phyloP scores from a whole-genome alignment of 2,113 vertebrate species.

The Onychorhynchus coronatus region DNA sequence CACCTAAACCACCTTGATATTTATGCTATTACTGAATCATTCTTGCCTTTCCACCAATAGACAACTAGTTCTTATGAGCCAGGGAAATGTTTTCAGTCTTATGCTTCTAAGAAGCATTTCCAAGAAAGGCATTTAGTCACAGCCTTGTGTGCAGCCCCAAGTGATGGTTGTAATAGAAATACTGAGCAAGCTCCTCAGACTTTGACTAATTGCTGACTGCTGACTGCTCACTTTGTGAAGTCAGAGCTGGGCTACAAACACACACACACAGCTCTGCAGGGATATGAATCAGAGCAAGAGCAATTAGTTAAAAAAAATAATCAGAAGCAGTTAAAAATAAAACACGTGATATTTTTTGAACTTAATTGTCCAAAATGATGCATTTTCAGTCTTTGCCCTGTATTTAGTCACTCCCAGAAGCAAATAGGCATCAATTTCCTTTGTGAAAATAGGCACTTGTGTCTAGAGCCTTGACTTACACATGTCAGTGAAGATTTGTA shows the following conservation, averaged over 20 bases:
- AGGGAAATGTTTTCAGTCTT: not conserved
- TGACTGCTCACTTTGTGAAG: conserved; percentile 51
- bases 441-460: conserved; percentile 20
- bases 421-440: not conserved
- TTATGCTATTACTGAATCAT: not conserved
- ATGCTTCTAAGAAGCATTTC: conserved; percentile 39
- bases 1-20: not conserved
- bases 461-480: conserved; percentile 8
- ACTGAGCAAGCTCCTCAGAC: conserved; percentile 51
- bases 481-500: not conserved
- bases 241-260: not conserved
- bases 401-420: not conserved
- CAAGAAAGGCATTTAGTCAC: conserved; percentile 58
- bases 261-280: not conserved
- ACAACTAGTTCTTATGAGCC: not conserved
- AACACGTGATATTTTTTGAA: not conserved
- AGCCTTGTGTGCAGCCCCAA: conserved; percentile 11
- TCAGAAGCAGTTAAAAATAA: conserved; percentile 43
- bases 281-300: conserved; percentile 23
- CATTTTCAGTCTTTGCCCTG: not conserved
- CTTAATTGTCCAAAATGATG: conserved; percentile 4
- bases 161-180: conserved; percentile 13
- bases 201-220: conserved; percentile 54
- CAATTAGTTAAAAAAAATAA: conserved; percentile 14
- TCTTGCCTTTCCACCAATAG: not conserved